Evolutionary conservation across 2,888 invertebrate genomes (phyloP).

Genomic region (Folsomia candida): DNA sequence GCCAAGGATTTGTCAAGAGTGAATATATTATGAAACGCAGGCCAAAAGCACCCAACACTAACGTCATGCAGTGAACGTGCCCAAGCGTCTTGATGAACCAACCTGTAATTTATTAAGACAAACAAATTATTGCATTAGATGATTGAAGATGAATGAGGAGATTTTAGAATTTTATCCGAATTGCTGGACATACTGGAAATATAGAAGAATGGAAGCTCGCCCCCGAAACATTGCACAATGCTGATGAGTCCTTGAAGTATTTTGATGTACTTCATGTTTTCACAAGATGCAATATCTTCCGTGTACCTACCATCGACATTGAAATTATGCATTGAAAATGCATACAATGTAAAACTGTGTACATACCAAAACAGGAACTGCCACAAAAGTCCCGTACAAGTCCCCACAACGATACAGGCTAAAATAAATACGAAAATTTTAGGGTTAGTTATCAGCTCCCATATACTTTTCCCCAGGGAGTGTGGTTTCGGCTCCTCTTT

Average conservation of each 20-base stretch:
- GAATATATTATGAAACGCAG: slow-evolving; percentile 82
- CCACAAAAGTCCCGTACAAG: slow-evolving; percentile 82
- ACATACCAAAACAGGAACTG: slow-evolving; percentile 77
- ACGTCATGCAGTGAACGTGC: slow-evolving; percentile 76
- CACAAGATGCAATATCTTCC: slow-evolving; percentile 65
- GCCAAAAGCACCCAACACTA: slow-evolving; percentile 76
- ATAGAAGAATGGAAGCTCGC: slow-evolving; percentile 84
- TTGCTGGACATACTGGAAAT: slow-evolving; percentile 60
- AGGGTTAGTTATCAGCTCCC: slow-evolving; percentile 63
- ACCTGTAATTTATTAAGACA: slow-evolving; percentile 55
- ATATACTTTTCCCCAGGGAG: slow-evolving; percentile 63
- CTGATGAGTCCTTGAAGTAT: slow-evolving; percentile 73
- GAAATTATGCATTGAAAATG: slow-evolving; percentile 19
- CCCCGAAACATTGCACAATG: slow-evolving; percentile 76
- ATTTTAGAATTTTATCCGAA: too few species aligned
- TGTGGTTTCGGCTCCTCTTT: slow-evolving; percentile 45
- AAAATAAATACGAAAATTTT: slow-evolving; percentile 71
- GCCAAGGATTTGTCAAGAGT: slow-evolving; percentile 74
- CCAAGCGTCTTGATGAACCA: slow-evolving; percentile 74
- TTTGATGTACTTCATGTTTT: slow-evolving; percentile 63
- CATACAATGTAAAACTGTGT: not conserved
- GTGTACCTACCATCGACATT: slow-evolving; percentile 57
- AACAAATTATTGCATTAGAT: not conserved
- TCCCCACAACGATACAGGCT: slow-evolving; percentile 77
- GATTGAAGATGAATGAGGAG: not conserved